Conservation (phyloP, 1,140 invertebrate genomes). For the Brachionus plicatilis region DNA sequence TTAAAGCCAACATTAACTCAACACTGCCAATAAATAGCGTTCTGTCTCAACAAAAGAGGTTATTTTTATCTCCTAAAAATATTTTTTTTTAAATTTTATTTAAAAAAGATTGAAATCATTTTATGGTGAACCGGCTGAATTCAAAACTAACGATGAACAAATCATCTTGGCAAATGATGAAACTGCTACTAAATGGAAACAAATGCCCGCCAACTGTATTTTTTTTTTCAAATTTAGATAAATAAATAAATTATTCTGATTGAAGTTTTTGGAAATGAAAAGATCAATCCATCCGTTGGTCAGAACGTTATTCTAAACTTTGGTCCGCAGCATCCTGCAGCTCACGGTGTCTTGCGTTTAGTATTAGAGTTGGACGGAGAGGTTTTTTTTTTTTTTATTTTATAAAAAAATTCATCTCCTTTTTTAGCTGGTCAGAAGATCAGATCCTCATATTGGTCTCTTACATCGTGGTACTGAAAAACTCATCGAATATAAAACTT, state of each 20-base stretch:
- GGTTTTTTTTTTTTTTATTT: conserved; percentile 57
- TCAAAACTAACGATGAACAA: conserved; percentile 11
- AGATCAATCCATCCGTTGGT: background rate
- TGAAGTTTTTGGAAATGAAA: conserved; percentile 5
- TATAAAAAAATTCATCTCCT: background rate
- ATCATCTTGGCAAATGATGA: conserved; percentile 18
- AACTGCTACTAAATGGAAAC: conserved; percentile 35
- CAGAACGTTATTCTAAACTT: conserved; percentile 84
- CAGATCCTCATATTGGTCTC: conserved; percentile 94
- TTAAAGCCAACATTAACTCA: background rate
- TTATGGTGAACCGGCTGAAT: conserved; percentile 34
- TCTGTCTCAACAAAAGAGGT: conserved; percentile 30
- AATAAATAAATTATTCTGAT: background rate
- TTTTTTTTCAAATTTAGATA: background rate
- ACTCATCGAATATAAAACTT: conserved; percentile 96
- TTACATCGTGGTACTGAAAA: conserved; percentile 95
- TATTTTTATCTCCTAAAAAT: background rate
- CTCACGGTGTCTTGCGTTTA: conserved; percentile 89
- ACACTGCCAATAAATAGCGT: background rate
- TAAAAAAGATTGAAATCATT: conserved; percentile 13
- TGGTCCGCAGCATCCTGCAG: conserved; percentile 95
- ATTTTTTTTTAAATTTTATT: background rate
- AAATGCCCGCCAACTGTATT: conserved; percentile 23
- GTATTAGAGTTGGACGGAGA: conserved; percentile 92
- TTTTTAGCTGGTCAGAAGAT: conserved; percentile 68